Evolutionary conservation across 2,113 vertebrate genomes (phyloP).

Genomic region (Vicugna pacos): DNA sequence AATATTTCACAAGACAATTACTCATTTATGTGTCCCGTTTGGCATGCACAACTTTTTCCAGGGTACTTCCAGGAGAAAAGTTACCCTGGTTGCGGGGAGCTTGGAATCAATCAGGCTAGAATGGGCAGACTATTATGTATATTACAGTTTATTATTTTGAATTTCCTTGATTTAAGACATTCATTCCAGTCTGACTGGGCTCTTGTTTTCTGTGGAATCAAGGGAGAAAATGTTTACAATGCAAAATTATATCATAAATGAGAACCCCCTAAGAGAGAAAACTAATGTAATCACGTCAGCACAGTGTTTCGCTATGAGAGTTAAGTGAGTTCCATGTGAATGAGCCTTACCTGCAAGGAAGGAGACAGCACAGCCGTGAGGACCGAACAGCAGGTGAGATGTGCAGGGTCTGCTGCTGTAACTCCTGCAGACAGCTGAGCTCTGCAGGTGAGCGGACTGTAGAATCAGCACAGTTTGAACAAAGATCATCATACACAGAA

Average conservation of each 20-base stretch:
- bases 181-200: constrained; percentile 38
- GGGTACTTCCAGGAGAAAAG: constrained; percentile 55
- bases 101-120: constrained; percentile 63
- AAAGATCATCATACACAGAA: background rate
- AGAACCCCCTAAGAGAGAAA: constrained; percentile 56
- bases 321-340: constrained; percentile 31
- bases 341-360: background rate
- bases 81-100: constrained; percentile 35
- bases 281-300: constrained; percentile 29
- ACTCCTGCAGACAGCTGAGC: background rate
- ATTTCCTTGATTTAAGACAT: constrained; percentile 48
- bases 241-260: constrained; percentile 49
- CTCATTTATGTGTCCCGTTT: constrained; percentile 64
- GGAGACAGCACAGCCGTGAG: fast-evolving
- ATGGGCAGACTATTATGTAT: background rate
- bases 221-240: constrained; percentile 55
- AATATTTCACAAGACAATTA: constrained; percentile 62
- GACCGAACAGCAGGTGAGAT: background rate
- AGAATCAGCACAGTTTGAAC: background rate
- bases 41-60: constrained; percentile 53
- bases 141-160: constrained; percentile 68
- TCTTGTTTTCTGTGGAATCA: constrained; percentile 54
- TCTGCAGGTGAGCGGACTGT: background rate
- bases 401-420: background rate
- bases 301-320: background rate